Percentiles rank a stretch among this genome's conserved stretches.
phyloP scores from a whole-genome alignment of 2,888 invertebrate species.

The Chrysodeixis includens region DNA sequence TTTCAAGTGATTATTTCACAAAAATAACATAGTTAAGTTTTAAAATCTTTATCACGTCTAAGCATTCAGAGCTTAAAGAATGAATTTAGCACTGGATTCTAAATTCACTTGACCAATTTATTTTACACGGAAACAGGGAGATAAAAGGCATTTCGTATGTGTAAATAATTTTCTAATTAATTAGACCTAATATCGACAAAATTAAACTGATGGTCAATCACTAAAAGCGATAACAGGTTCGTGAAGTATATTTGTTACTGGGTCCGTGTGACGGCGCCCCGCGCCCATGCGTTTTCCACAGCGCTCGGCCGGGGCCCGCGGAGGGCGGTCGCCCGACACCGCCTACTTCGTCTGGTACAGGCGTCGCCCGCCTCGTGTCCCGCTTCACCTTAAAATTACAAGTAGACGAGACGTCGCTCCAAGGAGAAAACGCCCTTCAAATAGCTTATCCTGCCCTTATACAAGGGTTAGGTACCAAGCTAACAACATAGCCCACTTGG shows the following conservation, averaged over 20 bases:
- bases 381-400: slow-evolving; percentile 81
- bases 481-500: slow-evolving; percentile 17
- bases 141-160: slow-evolving; percentile 5
- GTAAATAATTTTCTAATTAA: slow-evolving; percentile 27
- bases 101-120: neutral
- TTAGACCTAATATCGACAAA: slow-evolving; percentile 66
- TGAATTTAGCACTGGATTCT: neutral
- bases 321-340: slow-evolving; percentile 87
- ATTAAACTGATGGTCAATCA: slow-evolving; percentile 69
- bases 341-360: slow-evolving; percentile 89
- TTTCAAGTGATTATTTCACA: too few relatives aligned
- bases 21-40: too few relatives aligned
- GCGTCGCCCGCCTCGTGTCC: slow-evolving; percentile 87
- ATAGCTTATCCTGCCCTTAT: slow-evolving; percentile 61
- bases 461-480: slow-evolving; percentile 39
- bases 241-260: slow-evolving; percentile 86
- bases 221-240: slow-evolving; percentile 81
- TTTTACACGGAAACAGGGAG: slow-evolving; percentile 2
- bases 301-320: slow-evolving; percentile 84
- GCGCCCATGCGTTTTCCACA: slow-evolving; percentile 84
- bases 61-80: neutral
- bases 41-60: too few relatives aligned
- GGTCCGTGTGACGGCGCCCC: slow-evolving; percentile 84
- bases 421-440: slow-evolving; percentile 79
- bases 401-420: slow-evolving; percentile 71